Base-by-base conservation (phyloP, 2,888 invertebrate species). In the Drosophila affinis region DNA sequence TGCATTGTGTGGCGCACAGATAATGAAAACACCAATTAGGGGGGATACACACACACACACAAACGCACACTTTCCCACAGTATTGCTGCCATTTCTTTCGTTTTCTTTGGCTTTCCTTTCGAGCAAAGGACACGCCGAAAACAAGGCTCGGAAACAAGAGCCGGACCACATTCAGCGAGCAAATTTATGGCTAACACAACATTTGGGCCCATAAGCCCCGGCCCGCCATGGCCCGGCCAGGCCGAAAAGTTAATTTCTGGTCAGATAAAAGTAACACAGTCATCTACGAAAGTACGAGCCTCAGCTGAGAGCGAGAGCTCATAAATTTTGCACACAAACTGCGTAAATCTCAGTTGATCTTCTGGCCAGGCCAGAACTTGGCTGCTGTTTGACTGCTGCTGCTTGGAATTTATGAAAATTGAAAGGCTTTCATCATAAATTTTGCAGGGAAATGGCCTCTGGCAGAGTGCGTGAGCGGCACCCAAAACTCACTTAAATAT, bases 391-490 rank as follows among this genome's bases (percentile, higher is more conserved):
- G 24, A 5, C 32, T 17, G 24, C 24, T n/a, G 53, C 32, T 24
- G 24, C 24, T 3, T 14, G 39, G 47, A 72, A 67, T 75, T 78
- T 78, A 78, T 78, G 75, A 77, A 77, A 78, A 78, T 77, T 78
- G 77, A 75, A 77, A 78, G 75, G 72, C 72, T 78, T 77, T 77
- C 77, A 51, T 77, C 77, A 78, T 78, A 78, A 78, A 78, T 77
- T 64, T 77, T 77, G 72, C 65, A 77, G 59, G 67, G 63, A 67
- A 77, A 76, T 72, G 64, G 55, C 44, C 60, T 32, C 56, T 63
- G 52, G 29, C 24, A 46, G 58, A 64, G 68, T 68, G 75, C 72
- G 59, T 77, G 64, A 60, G 54, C 39, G 39, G 39, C 54, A 44
- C 70, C n/a, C 52, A 70, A 64, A 64, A 75, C 62, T 72, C 63